These are phyloP conservation scores for Amphipyra tragopoginis DNA, from an alignment of 2,888 invertebrate genomes.

Conservation along the genomic window DNA sequence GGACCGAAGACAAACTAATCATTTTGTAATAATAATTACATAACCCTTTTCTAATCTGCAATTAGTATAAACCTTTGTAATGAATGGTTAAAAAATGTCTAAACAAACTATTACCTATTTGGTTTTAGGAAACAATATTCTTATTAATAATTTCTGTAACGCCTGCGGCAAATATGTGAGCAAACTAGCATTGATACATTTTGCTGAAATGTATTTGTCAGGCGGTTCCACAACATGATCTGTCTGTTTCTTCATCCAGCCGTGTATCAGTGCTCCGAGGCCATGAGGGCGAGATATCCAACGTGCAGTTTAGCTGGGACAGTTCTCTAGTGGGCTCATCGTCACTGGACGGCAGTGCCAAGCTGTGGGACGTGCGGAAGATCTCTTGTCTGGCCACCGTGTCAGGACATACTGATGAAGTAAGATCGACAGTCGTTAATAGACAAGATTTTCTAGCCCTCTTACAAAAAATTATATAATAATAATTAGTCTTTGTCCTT, in stretches of 20 bases:
- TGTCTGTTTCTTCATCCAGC: constrained; percentile 71
- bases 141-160: no score
- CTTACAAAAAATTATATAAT: no score
- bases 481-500: no score
- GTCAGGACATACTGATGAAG: constrained; percentile 91
- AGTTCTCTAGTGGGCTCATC: constrained; percentile 92
- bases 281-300: constrained; percentile 92
- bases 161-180: constrained; percentile 13
- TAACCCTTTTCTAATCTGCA: no score
- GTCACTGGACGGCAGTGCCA: constrained; percentile 92
- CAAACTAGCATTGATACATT: not conserved
- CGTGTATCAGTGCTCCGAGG: constrained; percentile 90
- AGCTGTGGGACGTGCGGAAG: constrained; percentile 92
- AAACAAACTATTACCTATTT: no score
- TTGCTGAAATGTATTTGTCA: not conserved
- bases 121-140: no score
- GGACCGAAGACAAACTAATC: no score
- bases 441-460: no score
- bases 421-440: constrained; percentile 47
- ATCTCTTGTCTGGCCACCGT: constrained; percentile 90
- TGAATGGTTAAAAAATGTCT: no score
- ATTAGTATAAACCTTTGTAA: no score
- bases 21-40: no score
- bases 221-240: not conserved
- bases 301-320: constrained; percentile 92